phyloP scores from a whole-genome alignment of 2,888 invertebrate genomes.

The Drosophila nr. fundita region DNA sequence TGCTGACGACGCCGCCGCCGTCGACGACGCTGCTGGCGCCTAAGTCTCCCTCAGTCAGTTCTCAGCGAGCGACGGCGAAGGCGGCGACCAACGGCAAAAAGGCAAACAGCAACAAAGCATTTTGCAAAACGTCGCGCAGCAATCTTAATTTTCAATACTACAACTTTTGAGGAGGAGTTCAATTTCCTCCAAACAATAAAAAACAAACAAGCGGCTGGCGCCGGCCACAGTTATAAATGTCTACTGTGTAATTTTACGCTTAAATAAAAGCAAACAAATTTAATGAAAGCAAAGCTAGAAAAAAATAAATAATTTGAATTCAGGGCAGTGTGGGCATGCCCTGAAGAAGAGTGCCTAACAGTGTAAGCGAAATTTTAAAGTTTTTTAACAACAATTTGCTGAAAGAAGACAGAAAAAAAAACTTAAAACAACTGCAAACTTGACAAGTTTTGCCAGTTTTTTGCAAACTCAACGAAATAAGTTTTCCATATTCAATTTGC shows the following conservation, averaged over 20 bases:
- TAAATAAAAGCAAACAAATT: constrained; percentile 24
- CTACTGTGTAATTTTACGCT: constrained; percentile 33
- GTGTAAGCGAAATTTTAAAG: constrained; percentile 40
- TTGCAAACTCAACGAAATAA: constrained; percentile 28
- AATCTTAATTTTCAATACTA: constrained; percentile 48
- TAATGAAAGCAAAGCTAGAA: neutral
- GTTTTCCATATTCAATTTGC: constrained; percentile 33
- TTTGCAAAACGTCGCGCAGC: constrained; percentile 53
- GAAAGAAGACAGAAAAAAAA: constrained; percentile 8
- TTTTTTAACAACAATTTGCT: constrained; percentile 12
- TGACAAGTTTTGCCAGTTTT: constrained; percentile 41
- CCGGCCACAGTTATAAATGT: constrained; percentile 53
- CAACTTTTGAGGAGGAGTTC: constrained; percentile 30
- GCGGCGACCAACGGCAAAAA: constrained; percentile 46
- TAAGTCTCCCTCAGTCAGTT: constrained; percentile 51
- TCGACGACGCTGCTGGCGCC: constrained; percentile 54
- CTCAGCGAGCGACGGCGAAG: constrained; percentile 64
- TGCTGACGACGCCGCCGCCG: constrained; percentile 36
- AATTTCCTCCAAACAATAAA: constrained; percentile 26
- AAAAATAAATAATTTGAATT: constrained; percentile 10
- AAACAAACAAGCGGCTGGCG: constrained; percentile 52
- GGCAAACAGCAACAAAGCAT: constrained; percentile 21
- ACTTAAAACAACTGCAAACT: neutral
- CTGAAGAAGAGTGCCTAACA: constrained; percentile 20
- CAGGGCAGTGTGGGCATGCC: constrained; percentile 27